Evolutionary conservation across 1,140 invertebrate genomes (phyloP), one percentile per base, ranked within the genome.

Genomic region (Dendroctonus ponderosae): DNA sequence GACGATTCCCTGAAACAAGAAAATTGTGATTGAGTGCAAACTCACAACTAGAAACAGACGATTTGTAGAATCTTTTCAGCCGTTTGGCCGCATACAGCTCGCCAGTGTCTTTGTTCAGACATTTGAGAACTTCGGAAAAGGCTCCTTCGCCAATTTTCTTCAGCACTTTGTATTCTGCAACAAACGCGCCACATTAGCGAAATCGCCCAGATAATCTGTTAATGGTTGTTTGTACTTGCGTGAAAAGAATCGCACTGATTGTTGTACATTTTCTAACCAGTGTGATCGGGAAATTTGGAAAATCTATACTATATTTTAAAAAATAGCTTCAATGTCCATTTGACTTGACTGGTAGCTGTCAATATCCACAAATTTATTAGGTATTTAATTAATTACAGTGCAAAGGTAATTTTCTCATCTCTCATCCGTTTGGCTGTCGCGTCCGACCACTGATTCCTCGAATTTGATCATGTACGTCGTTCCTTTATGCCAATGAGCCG

Each of bases 381-480:
- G 1, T 26, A 26, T 2, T 26, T 26, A 26, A 26, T 26, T 26
- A 26, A 26, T 26, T 26, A 26, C 1, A 26, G 26, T 26, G 3
- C 26, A 26, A 26, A 26, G 26, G 26, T 26, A n/a, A 2, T 51
- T 14, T 52, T 52, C 8, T 52, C 86, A 92, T 80, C 91, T 86
- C 60, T 95, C 93, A 82, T 97, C 94, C 51, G 96, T 80, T 74
- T 92, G 89, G 79, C 97, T 98, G 77, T 99, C 96, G 75, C 96
- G 85, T 0, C 87, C 83, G 67, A 98, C 93, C 46, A 99, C 96
- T 64, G 89, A 86, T 76, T 98, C 94, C 74, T 99, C 96, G 83
- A 99, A 98, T 80, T 98, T 96, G 12, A 99, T 94, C 91, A 98
- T 97, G 75, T 98, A 99, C 0, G 97, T 98, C 14, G 97, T 98